Evolutionary conservation across 2,888 invertebrate genomes (phyloP), one percentile per base, ranked within the genome.

Genomic region (Tanytarsus gracilentus): DNA sequence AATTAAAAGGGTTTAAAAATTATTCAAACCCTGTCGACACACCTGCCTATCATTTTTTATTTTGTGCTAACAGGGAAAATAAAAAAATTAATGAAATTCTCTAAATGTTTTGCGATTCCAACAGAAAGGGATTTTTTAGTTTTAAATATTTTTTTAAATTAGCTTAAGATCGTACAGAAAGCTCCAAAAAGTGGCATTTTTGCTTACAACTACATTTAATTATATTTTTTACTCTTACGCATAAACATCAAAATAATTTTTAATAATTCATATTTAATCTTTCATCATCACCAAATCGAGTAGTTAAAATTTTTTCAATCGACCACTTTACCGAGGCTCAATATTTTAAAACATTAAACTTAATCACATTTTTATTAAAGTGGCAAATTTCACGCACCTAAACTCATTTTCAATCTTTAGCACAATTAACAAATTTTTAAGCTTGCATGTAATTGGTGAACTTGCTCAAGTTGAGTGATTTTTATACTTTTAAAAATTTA

Each of bases 101-200:
- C n/a, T n/a, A n/a, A n/a, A n/a, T n/a, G n/a, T 7, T 36, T 36
- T 36, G 36, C 36, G 16, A 36, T 14, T 36, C 11, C 33, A 33
- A 14, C 33, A 33, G 3, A 30, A 33, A 33, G 14, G 33, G 11
- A 33, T 33, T 33, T 6, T 6, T 33, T n/a, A 14, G 16, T 36
- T 36, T 14, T 36, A 36, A 36, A 36, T 36, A 14, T 36, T 36
- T 14, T n/a, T 36, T 36, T 11, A 36, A 36, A 14, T 36, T 36
- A 11, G 3, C 21, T 44, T 6, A 18, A 23, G n/a, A 8, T 44
- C 23, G 23, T 18, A 23, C 11, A 44, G 23, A 44, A 44, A 44
- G 44, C 44, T 44, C 44, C 44, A 44, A 44, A 44, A 18, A 23
- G 44, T 44, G 40, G 33, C 11, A n/a, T 36, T 44, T 44, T 40